Base-by-base conservation (phyloP, 2,888 invertebrate genomes). In the Nomada fabriciana region DNA sequence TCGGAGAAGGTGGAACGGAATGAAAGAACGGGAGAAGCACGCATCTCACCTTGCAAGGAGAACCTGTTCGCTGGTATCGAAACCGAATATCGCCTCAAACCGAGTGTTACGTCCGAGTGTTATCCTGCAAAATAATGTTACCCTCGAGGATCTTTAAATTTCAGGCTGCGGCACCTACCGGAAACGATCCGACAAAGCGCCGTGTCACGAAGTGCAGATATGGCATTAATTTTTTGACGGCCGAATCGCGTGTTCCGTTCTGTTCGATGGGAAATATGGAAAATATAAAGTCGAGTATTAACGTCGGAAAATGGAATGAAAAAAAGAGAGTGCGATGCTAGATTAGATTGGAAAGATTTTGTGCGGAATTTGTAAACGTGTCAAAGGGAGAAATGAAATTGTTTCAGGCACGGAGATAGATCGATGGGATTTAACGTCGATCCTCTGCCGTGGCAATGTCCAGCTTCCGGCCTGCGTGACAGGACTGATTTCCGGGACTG, bases 21-120 rank as follows among this genome's bases (percentile, higher is more conserved):
- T 68, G 73, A 82, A 76, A 80, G 82, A 74, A 79, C 70, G 76
- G 72, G 73, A 81, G 80, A 84, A 79, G 86, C 70, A 87, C 85
- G 85, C 88, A 89, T 92, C 91, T 92, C 91, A 92, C 92, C 91
- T 92, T 92, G 92, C 91, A 91, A 92, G 92, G 91, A 89, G 89
- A 91, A 91, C 92, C 91, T 91, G 91, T 90, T 90, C 87, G 87
- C 83, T 70, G 57, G 82, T 68, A 76, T 84, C 83, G 84, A 86
- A 86, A 86, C 83, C 84, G 70, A 86, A 84, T 88, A 89, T 85
- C 82, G 80, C 68, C 85, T 85, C 86, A 89, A 71, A 87, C 85
- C 61, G 70, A 70, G 59, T 81, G 85, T 87, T 86, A 89, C 76
- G 75, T 82, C 69, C 74, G 82, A 85, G 76, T 36, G 36, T 36